These are phyloP conservation scores for Aleiodes leptofemur DNA, from an alignment of 2,888 invertebrate species.

Conservation along the genomic window DNA sequence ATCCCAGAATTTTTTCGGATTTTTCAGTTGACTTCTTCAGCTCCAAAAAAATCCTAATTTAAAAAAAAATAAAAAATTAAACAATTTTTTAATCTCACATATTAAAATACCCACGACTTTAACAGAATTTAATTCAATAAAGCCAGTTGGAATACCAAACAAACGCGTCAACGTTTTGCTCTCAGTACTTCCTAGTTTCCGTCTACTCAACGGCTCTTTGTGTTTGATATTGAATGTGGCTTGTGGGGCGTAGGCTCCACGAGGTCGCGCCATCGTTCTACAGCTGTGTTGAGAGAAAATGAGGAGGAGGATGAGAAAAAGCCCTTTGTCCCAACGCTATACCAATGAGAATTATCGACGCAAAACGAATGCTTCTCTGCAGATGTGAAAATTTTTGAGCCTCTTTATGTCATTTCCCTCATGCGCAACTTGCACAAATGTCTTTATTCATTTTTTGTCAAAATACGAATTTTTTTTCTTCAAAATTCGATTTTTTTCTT, in stretches of 20 bases:
- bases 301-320: conserved; percentile 13
- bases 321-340: conserved; percentile 17
- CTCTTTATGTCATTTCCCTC: too few relatives aligned
- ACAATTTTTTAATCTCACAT: neutral
- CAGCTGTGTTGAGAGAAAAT: neutral
- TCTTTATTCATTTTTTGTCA: too few relatives aligned
- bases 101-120: neutral
- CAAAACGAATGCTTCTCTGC: neutral
- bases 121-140: neutral
- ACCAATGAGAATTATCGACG: conserved; percentile 10
- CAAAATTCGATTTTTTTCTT: too few relatives aligned
- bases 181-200: conserved; percentile 44
- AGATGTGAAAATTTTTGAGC: too few relatives aligned
- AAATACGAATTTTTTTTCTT: too few relatives aligned
- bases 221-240: conserved; percentile 50
- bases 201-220: conserved; percentile 45
- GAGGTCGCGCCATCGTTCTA: conserved; percentile 36
- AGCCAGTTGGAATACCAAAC: conserved; percentile 4
- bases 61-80: too few relatives aligned
- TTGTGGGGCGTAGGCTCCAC: conserved; percentile 31
- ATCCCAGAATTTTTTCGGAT: too few relatives aligned
- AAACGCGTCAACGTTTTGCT: conserved; percentile 25
- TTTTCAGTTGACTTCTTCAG: too few relatives aligned
- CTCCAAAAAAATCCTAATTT: too few relatives aligned
- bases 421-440: neutral